phyloP scores from a whole-genome alignment of 2,888 invertebrate species.

The Sarcophaga subvicina region DNA sequence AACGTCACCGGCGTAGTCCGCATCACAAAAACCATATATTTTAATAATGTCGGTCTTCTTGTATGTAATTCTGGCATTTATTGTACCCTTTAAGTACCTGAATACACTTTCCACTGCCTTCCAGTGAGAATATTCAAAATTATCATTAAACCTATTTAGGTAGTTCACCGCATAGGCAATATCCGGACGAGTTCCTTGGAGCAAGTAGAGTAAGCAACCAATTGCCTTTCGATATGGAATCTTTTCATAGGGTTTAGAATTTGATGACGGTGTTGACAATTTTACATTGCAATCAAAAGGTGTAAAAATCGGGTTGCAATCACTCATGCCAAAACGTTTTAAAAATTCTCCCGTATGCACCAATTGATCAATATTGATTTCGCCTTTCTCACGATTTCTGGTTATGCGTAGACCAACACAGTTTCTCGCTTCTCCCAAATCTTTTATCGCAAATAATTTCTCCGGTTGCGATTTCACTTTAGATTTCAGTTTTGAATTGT shows the following conservation, averaged over 20 bases:
- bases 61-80: not conserved
- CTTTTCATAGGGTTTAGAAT: slow-evolving; percentile 9
- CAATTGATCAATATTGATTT: slow-evolving; percentile 23
- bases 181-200: slow-evolving; percentile 1
- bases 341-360: slow-evolving; percentile 11
- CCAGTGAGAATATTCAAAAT: slow-evolving; percentile 28
- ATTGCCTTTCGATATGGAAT: slow-evolving; percentile 19
- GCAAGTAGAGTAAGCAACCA: slow-evolving; percentile 19
- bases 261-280: slow-evolving; percentile 8
- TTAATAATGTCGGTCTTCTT: slow-evolving; percentile 19
- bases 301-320: slow-evolving; percentile 2
- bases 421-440: not conserved
- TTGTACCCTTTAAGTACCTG: slow-evolving; percentile 27
- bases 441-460: slow-evolving; percentile 2
- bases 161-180: slow-evolving; percentile 23
- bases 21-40: slow-evolving; percentile 61
- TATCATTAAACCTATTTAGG: slow-evolving; percentile 11
- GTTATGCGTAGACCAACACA: slow-evolving; percentile 26
- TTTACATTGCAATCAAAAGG: slow-evolving; percentile 12
- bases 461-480: slow-evolving; percentile 10
- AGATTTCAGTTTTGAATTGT: slow-evolving; percentile 12
- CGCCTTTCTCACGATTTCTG: slow-evolving; percentile 6
- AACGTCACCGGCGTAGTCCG: slow-evolving; percentile 63
- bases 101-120: slow-evolving; percentile 18
- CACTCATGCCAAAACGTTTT: slow-evolving; percentile 15